phyloP scores from a whole-genome alignment of 2,113 vertebrate genomes.

The Lycocorax pyrrhopterus region DNA sequence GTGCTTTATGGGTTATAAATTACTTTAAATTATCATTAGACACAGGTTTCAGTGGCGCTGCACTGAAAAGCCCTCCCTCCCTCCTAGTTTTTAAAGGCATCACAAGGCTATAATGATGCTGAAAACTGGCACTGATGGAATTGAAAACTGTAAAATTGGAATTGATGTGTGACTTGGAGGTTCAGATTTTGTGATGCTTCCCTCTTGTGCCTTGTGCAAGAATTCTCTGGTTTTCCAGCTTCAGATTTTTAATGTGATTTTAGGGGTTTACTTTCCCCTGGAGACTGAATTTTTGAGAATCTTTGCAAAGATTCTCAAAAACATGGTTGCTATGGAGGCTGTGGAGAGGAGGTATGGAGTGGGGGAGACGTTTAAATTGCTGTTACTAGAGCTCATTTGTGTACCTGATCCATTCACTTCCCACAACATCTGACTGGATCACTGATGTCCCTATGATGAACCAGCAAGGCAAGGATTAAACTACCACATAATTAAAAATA shows the following conservation, averaged over 20 bases:
- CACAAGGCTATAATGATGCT: background rate
- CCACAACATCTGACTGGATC: background rate
- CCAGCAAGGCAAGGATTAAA: background rate
- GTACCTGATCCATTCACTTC: background rate
- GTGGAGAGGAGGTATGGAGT: background rate
- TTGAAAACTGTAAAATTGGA: slow-evolving; percentile 5
- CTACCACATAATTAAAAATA: background rate
- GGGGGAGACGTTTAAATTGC: background rate
- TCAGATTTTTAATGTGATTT: background rate
- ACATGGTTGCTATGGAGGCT: slow-evolving; percentile 42
- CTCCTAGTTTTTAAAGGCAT: background rate
- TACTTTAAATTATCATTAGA: slow-evolving; percentile 9
- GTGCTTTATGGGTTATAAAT: slow-evolving; percentile 32
- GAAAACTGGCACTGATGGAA: background rate
- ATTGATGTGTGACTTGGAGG: background rate
- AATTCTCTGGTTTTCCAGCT: background rate
- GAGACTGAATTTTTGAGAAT: background rate
- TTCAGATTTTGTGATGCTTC: background rate
- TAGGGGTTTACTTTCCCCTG: background rate
- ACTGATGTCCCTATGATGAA: background rate
- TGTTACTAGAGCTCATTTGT: background rate
- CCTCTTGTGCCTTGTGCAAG: background rate
- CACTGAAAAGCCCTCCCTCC: background rate
- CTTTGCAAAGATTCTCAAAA: background rate
- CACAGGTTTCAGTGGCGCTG: background rate